Evolutionary conservation across 2,888 invertebrate species (phyloP).

Genomic region (Diogma glabrata): DNA sequence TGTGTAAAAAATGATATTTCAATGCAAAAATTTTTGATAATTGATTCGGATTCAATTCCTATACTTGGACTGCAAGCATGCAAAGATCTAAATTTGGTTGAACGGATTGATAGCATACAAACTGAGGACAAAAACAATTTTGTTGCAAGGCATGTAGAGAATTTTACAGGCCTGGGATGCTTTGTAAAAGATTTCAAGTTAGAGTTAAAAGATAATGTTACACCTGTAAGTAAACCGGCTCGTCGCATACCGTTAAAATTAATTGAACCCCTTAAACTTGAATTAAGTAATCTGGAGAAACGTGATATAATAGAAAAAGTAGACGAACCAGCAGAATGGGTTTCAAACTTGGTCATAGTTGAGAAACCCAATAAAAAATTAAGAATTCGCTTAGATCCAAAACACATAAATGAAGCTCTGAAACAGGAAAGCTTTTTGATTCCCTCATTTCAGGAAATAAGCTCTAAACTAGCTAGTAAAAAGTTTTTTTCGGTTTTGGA

Average conservation of each 20-base stretch:
- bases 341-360: no score
- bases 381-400: constrained; percentile 12
- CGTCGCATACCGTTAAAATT: constrained; percentile 7
- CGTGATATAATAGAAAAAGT: constrained; percentile 6
- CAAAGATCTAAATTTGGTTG: neutral
- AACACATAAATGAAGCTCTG: constrained; percentile 11
- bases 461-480: no score
- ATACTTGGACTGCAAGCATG: no score
- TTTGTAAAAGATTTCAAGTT: constrained; percentile 6
- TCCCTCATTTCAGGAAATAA: constrained; percentile 16
- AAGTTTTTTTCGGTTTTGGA: constrained; percentile 13
- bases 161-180: constrained; percentile 10
- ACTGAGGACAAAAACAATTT: neutral
- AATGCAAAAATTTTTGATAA: constrained; percentile 2
- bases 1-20: neutral
- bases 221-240: constrained; percentile 4
- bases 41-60: neutral
- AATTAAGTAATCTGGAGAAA: neutral
- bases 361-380: no score
- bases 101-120: neutral
- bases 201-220: constrained; percentile 7
- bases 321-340: constrained; percentile 11
- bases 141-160: neutral
- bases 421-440: no score
- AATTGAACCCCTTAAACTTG: neutral